phyloP scores from a whole-genome alignment of 2,888 invertebrate genomes.

The Zygothrica quintamaculata region DNA sequence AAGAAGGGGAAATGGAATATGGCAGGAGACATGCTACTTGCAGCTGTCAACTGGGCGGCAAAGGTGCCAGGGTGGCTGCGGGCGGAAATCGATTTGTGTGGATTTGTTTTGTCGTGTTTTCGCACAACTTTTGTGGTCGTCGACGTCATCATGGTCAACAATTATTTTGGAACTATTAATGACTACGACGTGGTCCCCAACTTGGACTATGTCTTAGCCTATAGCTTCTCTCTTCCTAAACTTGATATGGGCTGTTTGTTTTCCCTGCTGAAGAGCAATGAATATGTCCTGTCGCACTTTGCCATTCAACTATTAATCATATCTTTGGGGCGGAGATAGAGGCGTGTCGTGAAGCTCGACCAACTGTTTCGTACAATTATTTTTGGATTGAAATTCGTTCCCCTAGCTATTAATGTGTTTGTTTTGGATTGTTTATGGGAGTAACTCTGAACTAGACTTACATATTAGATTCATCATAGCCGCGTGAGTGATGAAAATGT shows the following conservation, averaged over 20 bases:
- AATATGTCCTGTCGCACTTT: constrained; percentile 69
- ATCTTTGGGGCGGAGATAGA: constrained; percentile 27
- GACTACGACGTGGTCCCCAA: constrained; percentile 62
- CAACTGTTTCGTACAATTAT: constrained; percentile 36
- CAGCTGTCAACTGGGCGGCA: constrained; percentile 68
- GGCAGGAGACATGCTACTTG: constrained; percentile 52
- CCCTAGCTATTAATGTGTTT: neutral
- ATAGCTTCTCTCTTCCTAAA: neutral
- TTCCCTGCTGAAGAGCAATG: constrained; percentile 65
- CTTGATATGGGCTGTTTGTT: constrained; percentile 61
- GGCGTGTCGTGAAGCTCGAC: constrained; percentile 29
- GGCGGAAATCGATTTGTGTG: constrained; percentile 76
- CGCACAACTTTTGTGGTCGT: constrained; percentile 53
- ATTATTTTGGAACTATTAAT: constrained; percentile 77
- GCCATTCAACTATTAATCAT: constrained; percentile 71
- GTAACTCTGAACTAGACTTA: constrained; percentile 84
- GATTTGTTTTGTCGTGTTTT: constrained; percentile 75
- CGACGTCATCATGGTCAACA: constrained; percentile 69
- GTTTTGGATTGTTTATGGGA: neutral
- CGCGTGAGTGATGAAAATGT: constrained; percentile 91
- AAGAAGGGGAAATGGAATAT: neutral
- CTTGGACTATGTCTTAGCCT: constrained; percentile 18
- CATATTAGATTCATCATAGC: constrained; percentile 92
- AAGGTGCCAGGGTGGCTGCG: constrained; percentile 45
- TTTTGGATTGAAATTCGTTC: constrained; percentile 38